Conservation (phyloP, 2,888 invertebrate species). For the Ornithoptera priamus region DNA sequence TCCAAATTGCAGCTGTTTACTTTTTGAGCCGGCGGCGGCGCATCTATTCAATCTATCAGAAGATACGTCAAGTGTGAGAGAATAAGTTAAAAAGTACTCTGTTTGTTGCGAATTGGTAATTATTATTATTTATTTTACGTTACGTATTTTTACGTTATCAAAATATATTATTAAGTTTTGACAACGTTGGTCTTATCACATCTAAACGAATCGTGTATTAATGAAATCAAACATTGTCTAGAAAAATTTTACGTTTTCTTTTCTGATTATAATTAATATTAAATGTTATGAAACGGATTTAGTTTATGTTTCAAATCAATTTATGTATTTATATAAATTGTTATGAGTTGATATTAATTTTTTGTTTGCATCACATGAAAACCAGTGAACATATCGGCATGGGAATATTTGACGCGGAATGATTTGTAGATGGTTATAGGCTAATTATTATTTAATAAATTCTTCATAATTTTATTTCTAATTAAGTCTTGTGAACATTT, state of each 20-base stretch:
- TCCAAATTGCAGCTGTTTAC: slow-evolving; percentile 75
- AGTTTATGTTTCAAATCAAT: too few species aligned
- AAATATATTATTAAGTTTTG: background rate
- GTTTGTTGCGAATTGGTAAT: background rate
- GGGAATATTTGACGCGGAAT: too few species aligned
- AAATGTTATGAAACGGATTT: too few species aligned
- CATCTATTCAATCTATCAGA: slow-evolving; percentile 39
- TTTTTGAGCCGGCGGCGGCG: slow-evolving; percentile 40
- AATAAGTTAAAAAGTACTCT: slow-evolving; percentile 13
- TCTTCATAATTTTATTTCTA: too few species aligned
- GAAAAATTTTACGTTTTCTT: background rate
- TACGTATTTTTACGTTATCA: background rate
- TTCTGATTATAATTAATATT: too few species aligned
- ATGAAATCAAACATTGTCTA: background rate
- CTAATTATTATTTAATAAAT: too few species aligned
- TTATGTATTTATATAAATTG: too few species aligned
- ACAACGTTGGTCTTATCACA: background rate
- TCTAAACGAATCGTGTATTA: background rate
- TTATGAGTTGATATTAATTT: too few species aligned
- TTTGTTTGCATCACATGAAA: too few species aligned
- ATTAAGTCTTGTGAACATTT: too few species aligned
- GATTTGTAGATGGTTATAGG: too few species aligned
- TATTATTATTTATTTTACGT: background rate
- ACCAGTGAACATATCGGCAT: too few species aligned
- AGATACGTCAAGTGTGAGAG: slow-evolving; percentile 23